These are phyloP conservation scores for Pseudolycoriella hygida DNA, from an alignment of 2,888 invertebrate species.

Conservation along the genomic window DNA sequence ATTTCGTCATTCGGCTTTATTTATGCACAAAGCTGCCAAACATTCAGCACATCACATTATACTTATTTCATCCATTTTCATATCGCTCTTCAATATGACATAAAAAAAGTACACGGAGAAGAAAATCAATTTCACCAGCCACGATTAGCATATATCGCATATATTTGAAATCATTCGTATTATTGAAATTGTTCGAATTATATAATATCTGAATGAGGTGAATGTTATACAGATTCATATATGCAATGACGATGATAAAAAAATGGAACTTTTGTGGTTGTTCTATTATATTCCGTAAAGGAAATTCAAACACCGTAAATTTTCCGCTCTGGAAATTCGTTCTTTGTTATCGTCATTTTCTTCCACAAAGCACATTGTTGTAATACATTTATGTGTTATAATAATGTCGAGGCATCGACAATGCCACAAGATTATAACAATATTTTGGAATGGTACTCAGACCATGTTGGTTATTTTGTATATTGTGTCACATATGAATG, in stretches of 20 bases:
- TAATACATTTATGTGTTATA: not conserved
- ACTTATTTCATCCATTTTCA: no score
- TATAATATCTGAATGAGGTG: no score
- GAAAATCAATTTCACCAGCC: not conserved
- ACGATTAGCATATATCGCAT: not conserved
- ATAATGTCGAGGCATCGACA: not conserved
- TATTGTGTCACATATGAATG: not conserved
- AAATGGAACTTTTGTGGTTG: conserved; percentile 2
- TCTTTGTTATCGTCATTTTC: conserved; percentile 4
- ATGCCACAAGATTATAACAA: not conserved
- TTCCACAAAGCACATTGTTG: conserved; percentile 3
- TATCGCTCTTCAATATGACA: no score
- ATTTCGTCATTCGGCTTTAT: no score
- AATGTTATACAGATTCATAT: no score
- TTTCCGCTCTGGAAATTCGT: conserved; percentile 3
- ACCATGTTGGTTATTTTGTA: not conserved
- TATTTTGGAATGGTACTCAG: no score
- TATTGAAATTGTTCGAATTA: not conserved
- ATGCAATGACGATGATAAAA: no score
- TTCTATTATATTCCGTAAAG: conserved; percentile 1
- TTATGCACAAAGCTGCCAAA: no score
- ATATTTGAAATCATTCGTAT: not conserved
- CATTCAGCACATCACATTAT: no score
- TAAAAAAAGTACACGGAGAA: not conserved
- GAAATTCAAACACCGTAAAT: conserved; percentile 6